phyloP scores from a whole-genome alignment of 2,888 invertebrate species.

The Tetropium fuscum region DNA sequence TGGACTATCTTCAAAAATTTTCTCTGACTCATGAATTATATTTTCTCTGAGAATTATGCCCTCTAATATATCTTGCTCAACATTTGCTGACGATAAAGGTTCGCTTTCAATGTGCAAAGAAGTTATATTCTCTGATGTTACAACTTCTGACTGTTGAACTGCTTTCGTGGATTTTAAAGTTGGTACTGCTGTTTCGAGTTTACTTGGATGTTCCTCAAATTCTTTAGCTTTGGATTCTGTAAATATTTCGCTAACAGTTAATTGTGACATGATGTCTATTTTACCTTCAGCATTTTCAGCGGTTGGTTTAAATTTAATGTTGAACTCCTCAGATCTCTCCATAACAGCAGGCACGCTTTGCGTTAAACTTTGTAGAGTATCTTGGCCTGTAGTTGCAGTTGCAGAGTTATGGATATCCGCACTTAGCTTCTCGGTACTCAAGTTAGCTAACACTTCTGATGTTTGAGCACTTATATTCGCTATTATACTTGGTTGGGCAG shows the following conservation, averaged over 20 bases:
- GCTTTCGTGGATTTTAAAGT: constrained; percentile 61
- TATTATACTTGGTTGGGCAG: constrained; percentile 59
- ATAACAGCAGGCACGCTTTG: constrained; percentile 43
- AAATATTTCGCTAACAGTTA: constrained; percentile 65
- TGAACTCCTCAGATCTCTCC: constrained; percentile 54
- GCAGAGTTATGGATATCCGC: constrained; percentile 37
- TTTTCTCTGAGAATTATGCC: constrained; percentile 63
- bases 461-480: constrained; percentile 66
- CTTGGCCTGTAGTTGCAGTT: constrained; percentile 46
- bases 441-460: constrained; percentile 54
- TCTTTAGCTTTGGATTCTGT: constrained; percentile 67
- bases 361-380: constrained; percentile 45
- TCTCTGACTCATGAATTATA: constrained; percentile 67
- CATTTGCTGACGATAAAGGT: constrained; percentile 52
- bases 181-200: constrained; percentile 55
- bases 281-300: constrained; percentile 68
- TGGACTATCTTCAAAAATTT: constrained; percentile 55
- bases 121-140: constrained; percentile 50
- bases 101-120: constrained; percentile 51
- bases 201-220: constrained; percentile 62
- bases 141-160: constrained; percentile 58
- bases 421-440: constrained; percentile 42
- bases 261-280: constrained; percentile 69
- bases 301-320: constrained; percentile 64
- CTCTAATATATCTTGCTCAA: constrained; percentile 65